Base-by-base conservation (phyloP, 2,113 vertebrate genomes). In the Ophiodon elongatus region DNA sequence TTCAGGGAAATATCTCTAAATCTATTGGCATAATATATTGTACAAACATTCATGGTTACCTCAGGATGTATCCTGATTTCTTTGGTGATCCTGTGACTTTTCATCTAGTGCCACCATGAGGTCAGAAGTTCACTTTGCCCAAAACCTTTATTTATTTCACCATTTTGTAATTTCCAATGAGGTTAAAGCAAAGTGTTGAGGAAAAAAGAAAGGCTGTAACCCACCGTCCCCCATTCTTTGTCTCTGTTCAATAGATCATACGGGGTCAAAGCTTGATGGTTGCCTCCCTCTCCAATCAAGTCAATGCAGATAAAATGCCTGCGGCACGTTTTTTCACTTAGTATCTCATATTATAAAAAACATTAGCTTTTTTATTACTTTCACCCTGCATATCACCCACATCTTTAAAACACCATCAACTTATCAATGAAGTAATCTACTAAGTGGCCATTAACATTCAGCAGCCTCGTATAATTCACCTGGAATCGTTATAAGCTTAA, bases 401-500 rank as follows among this genome's bases (percentile, higher is more conserved):
- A 54, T 29, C 66, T 65, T 70, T 50, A 64, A 80, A 76, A 35
- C 23, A 19, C 27, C 9, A 6, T 56, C 10, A 45, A 41, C 47
- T n/a, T 47, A 47, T 23, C 54, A 29, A 5, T 47, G 27, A 56
- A 7, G 17, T 37, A n/a, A 79, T 69, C 47, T 69, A 45, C 76
- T 74, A 57, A 65, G 59, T 29, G 39, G 9, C 63, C 25, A 33
- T 68, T 33, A 47, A 39, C 52, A 41, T 39, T 33, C 68, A 43
- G 54, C 25, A 4, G 66, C 52, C 33, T 60, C 8, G 0, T 19
- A 0, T 23, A 0, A 6, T 72, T 66, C 19, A 56, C 29, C 63
- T 31, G 56, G 23, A 64, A 3, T 35, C 5, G 1, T 69, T 8
- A 14, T 19, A 23, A 3, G 0, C 45, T 68, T 33, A 62, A 79